A percentile compares a stretch with the other conserved stretches of the same genome.
Evolutionary conservation across 2,113 vertebrate species (phyloP).

Genomic region (Planiliza haematocheilus): DNA sequence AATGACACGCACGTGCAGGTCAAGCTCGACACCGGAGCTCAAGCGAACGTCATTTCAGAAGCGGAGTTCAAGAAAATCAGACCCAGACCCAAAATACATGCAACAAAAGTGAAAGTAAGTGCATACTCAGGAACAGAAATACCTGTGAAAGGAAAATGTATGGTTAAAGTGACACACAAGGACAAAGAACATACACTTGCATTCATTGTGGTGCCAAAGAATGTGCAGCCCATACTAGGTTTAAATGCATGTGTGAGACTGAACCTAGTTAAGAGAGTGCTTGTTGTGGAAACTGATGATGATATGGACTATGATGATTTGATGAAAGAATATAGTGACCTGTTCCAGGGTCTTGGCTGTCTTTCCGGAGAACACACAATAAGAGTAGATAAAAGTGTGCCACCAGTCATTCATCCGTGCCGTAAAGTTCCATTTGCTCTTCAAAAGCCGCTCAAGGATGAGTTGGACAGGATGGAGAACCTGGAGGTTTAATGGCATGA

Average conservation of each 20-base stretch:
- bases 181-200: background rate
- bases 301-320: background rate
- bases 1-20: background rate
- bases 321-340: conserved; percentile 2
- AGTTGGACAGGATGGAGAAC: background rate
- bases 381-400: background rate
- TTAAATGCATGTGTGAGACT: conserved; percentile 8
- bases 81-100: background rate
- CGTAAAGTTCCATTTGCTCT: background rate
- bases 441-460: background rate
- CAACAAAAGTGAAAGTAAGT: background rate
- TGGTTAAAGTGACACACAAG: conserved; percentile 12
- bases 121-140: background rate
- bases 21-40: conserved; percentile 18
- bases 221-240: conserved; percentile 14
- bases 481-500: conserved; percentile 1
- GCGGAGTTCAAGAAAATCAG: background rate
- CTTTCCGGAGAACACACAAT: background rate
- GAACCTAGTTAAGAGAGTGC: background rate
- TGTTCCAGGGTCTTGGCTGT: background rate
- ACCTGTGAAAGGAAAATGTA: conserved; percentile 7
- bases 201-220: background rate
- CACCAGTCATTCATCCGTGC: background rate
- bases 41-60: conserved; percentile 7
- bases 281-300: background rate